A percentile compares a stretch with the other conserved stretches of the same genome.
Evolutionary conservation across 1,140 invertebrate genomes (phyloP).

Genomic region (Lucilia cuprina): DNA sequence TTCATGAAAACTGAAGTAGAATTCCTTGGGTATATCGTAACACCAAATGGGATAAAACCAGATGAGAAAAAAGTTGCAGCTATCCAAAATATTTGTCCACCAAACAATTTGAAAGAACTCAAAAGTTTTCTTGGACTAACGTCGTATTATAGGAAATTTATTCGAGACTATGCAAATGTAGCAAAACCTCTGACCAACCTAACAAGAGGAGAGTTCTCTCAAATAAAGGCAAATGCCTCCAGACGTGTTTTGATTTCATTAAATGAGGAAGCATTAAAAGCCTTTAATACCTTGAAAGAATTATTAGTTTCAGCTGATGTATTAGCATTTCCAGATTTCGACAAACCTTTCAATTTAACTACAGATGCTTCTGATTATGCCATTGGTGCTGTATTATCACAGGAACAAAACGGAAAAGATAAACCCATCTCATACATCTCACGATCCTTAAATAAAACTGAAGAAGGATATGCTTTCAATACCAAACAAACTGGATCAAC

Average conservation of each 20-base stretch:
- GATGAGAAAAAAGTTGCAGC: slow-evolving; percentile 42
- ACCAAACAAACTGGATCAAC: too few relatives aligned
- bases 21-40: slow-evolving; percentile 38
- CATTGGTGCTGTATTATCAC: background rate
- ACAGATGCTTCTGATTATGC: slow-evolving; percentile 35
- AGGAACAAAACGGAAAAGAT: background rate
- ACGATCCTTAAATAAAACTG: background rate
- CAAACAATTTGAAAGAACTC: too few relatives aligned
- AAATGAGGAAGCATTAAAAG: slow-evolving; percentile 13
- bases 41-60: slow-evolving; percentile 35
- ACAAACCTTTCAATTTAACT: background rate
- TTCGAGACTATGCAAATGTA: slow-evolving; percentile 36
- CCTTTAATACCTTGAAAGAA: slow-evolving; percentile 36
- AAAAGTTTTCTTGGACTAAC: slow-evolving; percentile 38
- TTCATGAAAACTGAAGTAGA: slow-evolving; percentile 2
- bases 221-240: slow-evolving; percentile 35
- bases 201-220: slow-evolving; percentile 27
- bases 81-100: too few relatives aligned
- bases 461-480: slow-evolving; percentile 40
- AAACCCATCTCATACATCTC: background rate
- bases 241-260: slow-evolving; percentile 18
- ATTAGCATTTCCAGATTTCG: background rate
- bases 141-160: slow-evolving; percentile 37
- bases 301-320: background rate
- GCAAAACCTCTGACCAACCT: slow-evolving; percentile 46